Conservation (phyloP, 1,140 invertebrate species). For the Drosophila pachea region DNA sequence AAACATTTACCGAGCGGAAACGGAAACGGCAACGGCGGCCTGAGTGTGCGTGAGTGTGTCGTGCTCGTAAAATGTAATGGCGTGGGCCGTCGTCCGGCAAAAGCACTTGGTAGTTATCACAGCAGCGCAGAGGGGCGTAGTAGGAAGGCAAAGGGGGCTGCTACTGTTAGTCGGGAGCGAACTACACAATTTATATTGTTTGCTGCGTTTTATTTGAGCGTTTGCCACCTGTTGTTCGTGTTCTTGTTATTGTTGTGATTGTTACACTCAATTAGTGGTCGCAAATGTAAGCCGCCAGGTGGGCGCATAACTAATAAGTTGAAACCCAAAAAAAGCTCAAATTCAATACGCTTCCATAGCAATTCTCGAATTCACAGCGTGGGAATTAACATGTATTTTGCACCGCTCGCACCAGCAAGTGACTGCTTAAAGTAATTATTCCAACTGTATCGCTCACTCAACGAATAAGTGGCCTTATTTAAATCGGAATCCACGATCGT, state of each 20-base stretch:
- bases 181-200: constrained; percentile 25
- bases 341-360: not conserved
- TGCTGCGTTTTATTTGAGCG: constrained; percentile 14
- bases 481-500: too few species aligned
- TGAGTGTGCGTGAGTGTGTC: constrained; percentile 24
- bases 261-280: constrained; percentile 29
- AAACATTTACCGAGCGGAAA: constrained; percentile 73
- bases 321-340: constrained; percentile 14
- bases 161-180: not conserved
- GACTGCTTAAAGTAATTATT: too few species aligned
- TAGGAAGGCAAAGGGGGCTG: not conserved
- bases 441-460: too few species aligned
- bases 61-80: constrained; percentile 59
- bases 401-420: too few species aligned
- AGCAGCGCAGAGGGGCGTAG: too few species aligned
- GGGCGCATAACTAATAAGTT: constrained; percentile 28
- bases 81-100: constrained; percentile 10
- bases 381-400: not conserved
- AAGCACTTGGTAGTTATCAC: constrained; percentile 5
- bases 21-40: constrained; percentile 64
- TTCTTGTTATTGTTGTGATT: constrained; percentile 15
- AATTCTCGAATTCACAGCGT: not conserved
- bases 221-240: constrained; percentile 20
- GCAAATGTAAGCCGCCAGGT: constrained; percentile 14
- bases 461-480: too few species aligned